phyloP scores from a whole-genome alignment of 1,140 invertebrate genomes.

The Rhopalosiphum maidis region DNA sequence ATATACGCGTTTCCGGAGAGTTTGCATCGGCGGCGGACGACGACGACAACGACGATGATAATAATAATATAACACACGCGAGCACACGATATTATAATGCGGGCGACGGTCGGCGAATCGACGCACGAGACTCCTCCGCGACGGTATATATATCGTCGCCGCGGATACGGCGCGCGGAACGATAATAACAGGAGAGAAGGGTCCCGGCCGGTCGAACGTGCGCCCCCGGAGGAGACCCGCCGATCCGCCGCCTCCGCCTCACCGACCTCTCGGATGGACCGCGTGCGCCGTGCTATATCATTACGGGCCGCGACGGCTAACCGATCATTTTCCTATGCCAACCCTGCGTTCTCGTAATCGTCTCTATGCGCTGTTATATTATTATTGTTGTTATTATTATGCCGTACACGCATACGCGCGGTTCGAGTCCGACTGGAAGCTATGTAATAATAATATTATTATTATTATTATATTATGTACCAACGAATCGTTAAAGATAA shows the following conservation, averaged over 20 bases:
- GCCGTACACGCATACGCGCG: neutral
- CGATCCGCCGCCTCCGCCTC: too few relatives aligned
- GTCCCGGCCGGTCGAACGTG: constrained; percentile 40
- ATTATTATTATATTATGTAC: neutral
- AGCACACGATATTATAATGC: too few relatives aligned
- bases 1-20: constrained; percentile 27
- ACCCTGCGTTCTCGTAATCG: neutral
- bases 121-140: neutral
- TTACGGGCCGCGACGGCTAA: neutral
- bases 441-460: neutral
- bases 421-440: neutral
- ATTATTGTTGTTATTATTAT: neutral
- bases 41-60: neutral
- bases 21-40: neutral
- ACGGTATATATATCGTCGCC: too few relatives aligned
- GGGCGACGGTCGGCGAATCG: neutral
- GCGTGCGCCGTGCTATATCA: neutral
- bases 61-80: neutral
- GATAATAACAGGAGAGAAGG: constrained; percentile 45
- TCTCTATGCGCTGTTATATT: neutral
- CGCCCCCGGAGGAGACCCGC: neutral
- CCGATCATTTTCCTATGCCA: neutral
- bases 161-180: neutral
- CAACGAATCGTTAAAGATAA: neutral
- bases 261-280: neutral